Conservation (phyloP, 1,140 invertebrate genomes). For the Zaprionus ornatus region DNA sequence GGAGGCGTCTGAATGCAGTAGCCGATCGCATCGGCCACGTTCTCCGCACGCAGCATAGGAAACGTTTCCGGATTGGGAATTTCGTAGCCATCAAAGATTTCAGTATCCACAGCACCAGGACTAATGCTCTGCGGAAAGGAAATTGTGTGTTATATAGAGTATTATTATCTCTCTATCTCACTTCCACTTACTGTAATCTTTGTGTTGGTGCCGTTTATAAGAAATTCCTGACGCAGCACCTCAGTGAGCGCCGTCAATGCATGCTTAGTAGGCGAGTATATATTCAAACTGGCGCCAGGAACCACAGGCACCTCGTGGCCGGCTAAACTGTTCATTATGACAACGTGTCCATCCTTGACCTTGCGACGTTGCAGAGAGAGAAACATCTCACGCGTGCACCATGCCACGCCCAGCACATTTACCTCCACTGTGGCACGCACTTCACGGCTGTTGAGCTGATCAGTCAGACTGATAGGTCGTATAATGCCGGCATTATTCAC, state of each 20-base stretch:
- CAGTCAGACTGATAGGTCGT: not conserved
- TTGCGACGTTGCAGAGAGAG: not conserved
- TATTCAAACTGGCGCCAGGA: not conserved
- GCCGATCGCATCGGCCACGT: not conserved
- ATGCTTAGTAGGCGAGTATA: not conserved
- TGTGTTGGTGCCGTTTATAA: not conserved
- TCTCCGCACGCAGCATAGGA: not conserved
- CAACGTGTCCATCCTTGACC: not conserved
- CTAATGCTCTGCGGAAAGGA: not conserved
- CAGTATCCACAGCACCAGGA: not conserved
- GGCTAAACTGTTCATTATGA: not conserved
- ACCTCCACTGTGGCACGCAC: not conserved
- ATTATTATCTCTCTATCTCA: not conserved
- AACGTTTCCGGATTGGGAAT: not conserved
- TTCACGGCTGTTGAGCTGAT: not conserved
- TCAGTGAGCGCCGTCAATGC: not conserved
- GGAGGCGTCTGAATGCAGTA: not conserved
- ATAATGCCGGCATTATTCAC: not conserved
- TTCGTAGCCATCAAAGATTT: not conserved
- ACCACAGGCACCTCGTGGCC: not conserved
- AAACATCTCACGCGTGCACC: not conserved
- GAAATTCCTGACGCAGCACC: not conserved
- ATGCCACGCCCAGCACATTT: constrained; percentile 5
- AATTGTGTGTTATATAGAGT: not conserved
- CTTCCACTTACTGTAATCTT: not conserved